A percentile compares a stretch with the other conserved stretches of the same genome.
Evolutionary conservation across 1,140 invertebrate species (phyloP).

Genomic region (Leucophenga varia): DNA sequence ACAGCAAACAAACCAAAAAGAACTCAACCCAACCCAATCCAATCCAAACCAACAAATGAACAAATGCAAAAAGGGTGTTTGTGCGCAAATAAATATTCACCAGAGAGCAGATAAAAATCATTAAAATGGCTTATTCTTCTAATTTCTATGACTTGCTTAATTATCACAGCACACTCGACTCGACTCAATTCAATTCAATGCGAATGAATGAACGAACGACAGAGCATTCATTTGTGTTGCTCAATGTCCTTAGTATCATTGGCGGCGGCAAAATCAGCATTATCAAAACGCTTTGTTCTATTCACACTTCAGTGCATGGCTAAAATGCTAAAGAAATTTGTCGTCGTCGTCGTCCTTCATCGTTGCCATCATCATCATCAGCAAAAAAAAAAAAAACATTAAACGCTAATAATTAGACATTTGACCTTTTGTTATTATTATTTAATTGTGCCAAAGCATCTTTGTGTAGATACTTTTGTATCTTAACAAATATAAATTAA

Average conservation of each 20-base stretch:
- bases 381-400: constrained; percentile 36
- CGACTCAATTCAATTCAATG: neutral
- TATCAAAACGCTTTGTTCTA: too few relatives aligned
- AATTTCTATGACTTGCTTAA: constrained; percentile 54
- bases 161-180: constrained; percentile 32
- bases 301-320: too few relatives aligned
- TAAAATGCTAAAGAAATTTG: too few relatives aligned
- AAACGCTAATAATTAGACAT: constrained; percentile 51
- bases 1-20: too few relatives aligned
- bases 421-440: constrained; percentile 40
- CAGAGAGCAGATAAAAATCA: constrained; percentile 41
- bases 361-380: too few relatives aligned
- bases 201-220: constrained; percentile 11
- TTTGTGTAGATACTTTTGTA: too few relatives aligned
- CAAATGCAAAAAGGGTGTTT: constrained; percentile 32
- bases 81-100: constrained; percentile 9
- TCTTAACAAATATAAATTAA: too few relatives aligned
- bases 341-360: constrained; percentile 12
- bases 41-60: too few relatives aligned
- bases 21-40: too few relatives aligned
- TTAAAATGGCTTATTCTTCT: constrained; percentile 51
- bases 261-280: too few relatives aligned
- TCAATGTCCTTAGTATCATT: too few relatives aligned
- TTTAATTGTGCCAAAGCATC: constrained; percentile 39
- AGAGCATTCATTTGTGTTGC: too few relatives aligned